Percentiles rank a stretch among this genome's conserved stretches.
These are phyloP conservation scores for Urosaurus nigricauda DNA, from an alignment of 2,797 vertebrate genomes.

Conservation along the genomic window DNA sequence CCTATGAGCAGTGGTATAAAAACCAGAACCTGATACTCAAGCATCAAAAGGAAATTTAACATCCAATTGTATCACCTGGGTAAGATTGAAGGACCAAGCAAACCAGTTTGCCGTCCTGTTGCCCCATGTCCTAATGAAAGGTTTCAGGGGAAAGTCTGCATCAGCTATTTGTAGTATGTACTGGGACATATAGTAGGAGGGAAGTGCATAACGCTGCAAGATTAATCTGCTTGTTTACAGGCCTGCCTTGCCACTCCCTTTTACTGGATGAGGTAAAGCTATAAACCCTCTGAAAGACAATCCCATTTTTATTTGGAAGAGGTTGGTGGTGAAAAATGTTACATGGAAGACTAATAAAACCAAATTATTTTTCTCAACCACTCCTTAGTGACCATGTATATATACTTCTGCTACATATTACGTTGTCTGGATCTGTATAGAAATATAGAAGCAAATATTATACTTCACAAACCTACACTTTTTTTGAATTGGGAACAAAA, in stretches of 20 bases:
- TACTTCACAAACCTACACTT: not conserved
- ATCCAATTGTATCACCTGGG: not conserved
- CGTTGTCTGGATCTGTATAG: not conserved
- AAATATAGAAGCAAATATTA: not conserved
- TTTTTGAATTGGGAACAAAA: not conserved
- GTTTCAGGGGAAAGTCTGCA: not conserved
- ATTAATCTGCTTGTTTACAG: not conserved
- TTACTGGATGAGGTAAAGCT: too few relatives aligned
- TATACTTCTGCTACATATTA: not conserved
- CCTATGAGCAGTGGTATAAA: not conserved
- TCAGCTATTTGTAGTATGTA: not conserved
- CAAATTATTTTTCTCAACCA: not conserved
- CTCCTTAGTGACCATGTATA: not conserved
- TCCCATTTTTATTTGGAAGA: not conserved
- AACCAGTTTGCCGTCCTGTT: not conserved
- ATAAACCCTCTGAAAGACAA: not conserved
- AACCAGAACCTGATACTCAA: not conserved
- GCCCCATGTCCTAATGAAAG: constrained; percentile 1
- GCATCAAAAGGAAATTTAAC: not conserved
- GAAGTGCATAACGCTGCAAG: not conserved
- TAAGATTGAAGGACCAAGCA: not conserved
- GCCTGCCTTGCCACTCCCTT: too few relatives aligned
- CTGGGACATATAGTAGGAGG: not conserved
- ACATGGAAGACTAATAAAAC: not conserved
- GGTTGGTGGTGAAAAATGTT: not conserved